Percentiles rank a stretch among this genome's conserved stretches.
Conservation (phyloP, 2,113 vertebrate genomes). For the Sander vitreus region DNA sequence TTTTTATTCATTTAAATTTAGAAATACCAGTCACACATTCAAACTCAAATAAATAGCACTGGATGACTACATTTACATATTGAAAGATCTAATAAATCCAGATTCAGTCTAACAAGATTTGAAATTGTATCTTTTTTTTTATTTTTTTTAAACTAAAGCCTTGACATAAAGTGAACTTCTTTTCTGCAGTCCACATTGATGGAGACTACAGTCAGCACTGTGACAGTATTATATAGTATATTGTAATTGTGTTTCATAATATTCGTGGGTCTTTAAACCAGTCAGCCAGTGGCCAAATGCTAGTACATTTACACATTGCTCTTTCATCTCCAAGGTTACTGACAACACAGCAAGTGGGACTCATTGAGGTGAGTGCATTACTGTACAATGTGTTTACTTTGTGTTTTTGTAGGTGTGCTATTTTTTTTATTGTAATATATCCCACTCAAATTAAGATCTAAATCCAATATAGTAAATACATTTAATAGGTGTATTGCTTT, state of each 20-base stretch:
- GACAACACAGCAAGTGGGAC: constrained; percentile 53
- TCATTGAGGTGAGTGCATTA: constrained; percentile 38
- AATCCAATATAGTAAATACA: background rate
- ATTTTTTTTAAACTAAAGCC: background rate
- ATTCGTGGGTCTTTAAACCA: background rate
- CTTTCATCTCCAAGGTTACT: constrained; percentile 68
- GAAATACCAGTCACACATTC: background rate
- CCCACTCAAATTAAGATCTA: background rate
- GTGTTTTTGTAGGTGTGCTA: background rate
- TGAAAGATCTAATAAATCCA: background rate
- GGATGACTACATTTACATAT: background rate
- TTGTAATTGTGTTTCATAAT: background rate
- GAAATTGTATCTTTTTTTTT: background rate
- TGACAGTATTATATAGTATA: background rate
- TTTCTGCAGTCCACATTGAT: background rate
- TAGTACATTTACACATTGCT: constrained; percentile 6
- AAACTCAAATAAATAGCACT: background rate
- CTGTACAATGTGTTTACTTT: background rate
- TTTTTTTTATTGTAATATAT: background rate
- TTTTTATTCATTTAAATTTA: background rate
- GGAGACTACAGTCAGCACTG: background rate
- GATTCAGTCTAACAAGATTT: background rate
- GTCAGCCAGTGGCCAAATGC: background rate
- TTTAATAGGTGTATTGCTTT: background rate
- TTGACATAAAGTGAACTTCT: background rate